A percentile compares a stretch with the other conserved stretches of the same genome.
Evolutionary conservation across 2,888 invertebrate genomes (phyloP).

Genomic region (Cabera pusaria): DNA sequence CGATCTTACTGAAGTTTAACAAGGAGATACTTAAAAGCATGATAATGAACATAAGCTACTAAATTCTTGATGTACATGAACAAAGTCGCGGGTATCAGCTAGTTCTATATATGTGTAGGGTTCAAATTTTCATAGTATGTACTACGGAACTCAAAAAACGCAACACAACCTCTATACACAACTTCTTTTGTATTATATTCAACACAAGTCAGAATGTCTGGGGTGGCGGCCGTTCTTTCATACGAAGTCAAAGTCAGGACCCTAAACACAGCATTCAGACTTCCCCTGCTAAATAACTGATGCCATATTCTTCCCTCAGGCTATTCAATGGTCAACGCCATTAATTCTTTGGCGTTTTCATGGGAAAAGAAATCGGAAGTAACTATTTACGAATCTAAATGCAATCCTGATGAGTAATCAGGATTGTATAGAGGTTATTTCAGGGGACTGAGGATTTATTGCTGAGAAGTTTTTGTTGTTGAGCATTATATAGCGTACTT

Average conservation of each 20-base stretch:
- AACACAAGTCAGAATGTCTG: slow-evolving; percentile 19
- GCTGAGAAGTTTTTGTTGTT: slow-evolving; percentile 13
- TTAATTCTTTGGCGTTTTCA: slow-evolving; percentile 49
- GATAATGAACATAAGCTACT: too few species aligned
- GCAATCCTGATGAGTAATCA: slow-evolving; percentile 50
- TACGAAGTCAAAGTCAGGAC: slow-evolving; percentile 33
- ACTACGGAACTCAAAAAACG: too few species aligned
- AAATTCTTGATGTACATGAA: too few species aligned
- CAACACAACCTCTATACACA: slow-evolving; percentile 17
- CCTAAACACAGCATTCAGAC: slow-evolving; percentile 32
- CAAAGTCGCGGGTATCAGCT: too few species aligned
- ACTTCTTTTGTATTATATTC: slow-evolving; percentile 21
- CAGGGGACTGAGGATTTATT: slow-evolving; percentile 29
- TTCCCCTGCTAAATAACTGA: slow-evolving; percentile 38
- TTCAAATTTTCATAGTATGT: too few species aligned
- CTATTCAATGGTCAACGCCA: slow-evolving; percentile 50
- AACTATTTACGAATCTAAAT: slow-evolving; percentile 54
- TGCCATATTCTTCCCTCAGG: slow-evolving; percentile 30
- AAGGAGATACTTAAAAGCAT: too few species aligned
- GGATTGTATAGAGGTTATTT: slow-evolving; percentile 38
- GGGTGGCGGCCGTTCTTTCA: slow-evolving; percentile 26
- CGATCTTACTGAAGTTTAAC: too few species aligned
- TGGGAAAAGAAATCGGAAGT: slow-evolving; percentile 50
- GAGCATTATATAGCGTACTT: too few species aligned
- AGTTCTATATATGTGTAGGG: too few species aligned